Base-by-base conservation (phyloP, 2,797 vertebrate species). In the Cirrhinus molitorella region DNA sequence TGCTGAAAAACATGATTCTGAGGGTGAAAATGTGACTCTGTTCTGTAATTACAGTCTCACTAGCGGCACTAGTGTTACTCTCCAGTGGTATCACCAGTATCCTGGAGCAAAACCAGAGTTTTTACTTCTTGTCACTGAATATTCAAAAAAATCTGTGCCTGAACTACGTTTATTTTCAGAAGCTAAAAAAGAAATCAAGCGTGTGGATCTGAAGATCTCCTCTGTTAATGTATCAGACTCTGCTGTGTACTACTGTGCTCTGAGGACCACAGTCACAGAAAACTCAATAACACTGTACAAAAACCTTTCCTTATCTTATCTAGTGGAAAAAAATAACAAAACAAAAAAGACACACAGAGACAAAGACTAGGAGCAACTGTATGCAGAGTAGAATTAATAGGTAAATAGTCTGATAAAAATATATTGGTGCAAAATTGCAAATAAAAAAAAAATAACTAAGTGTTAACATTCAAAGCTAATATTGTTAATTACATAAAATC, bases 41-140 rank as follows among this genome's bases (percentile, higher is more conserved):
- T 82, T 75, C 28, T 87, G 83, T 63, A 87, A 85, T 11, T 87
- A 82, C 79, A 79, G 59, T 66, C 43, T 49, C 16, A 40, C 43
- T 84, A 71, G 59, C 4, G 23, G 59, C 16, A 25, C 28, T 23
- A 5, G 7, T 79, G 45, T n/a, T 37, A 34, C 7, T 66, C 13
- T 79, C 11, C 45, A 66, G 0, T 66, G 76, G 61, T 79, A 65
- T 65, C 70, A 31, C 4, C 80, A 82, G 28, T 34, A 75, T 34
- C 28, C 43, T 0, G 3, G 21, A 51, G 45, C 9, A 73, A 73
- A 47, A 17, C 59, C 59, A 7, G 53, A 25, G 0, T 59, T 57
- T 19, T 12, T 75, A 75, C 51, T 75, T 57, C 1, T 17, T 25
- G 73, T 75, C 4, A 57, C 2, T 40, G 72, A 75, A 55, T 75